Evolutionary conservation across 2,888 invertebrate species (phyloP).

Genomic region (Latrodectus hesperus): DNA sequence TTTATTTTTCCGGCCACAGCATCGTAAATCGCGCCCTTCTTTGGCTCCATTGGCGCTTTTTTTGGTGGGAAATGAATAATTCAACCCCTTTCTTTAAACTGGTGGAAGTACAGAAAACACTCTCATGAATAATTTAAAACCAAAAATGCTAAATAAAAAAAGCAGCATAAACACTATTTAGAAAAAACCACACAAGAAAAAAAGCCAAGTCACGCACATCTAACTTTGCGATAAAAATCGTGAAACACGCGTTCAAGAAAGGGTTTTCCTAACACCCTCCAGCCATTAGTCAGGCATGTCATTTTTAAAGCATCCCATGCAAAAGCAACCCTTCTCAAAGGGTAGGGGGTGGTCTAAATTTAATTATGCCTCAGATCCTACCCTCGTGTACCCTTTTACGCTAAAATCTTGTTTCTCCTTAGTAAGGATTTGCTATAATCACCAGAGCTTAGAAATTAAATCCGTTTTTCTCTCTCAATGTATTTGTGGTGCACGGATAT

Average conservation of each 20-base stretch:
- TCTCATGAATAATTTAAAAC: conserved; percentile 61
- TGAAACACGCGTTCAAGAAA: conserved; percentile 46
- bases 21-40: too few species aligned
- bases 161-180: not conserved
- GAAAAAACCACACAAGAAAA: too few species aligned
- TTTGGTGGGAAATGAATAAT: conserved; percentile 45
- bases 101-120: conserved; percentile 49
- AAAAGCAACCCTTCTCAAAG: not conserved
- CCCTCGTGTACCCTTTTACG: too few species aligned
- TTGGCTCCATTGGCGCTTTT: not conserved
- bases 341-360: conserved; percentile 33
- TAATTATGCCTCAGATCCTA: conserved; percentile 63
- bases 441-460: conserved; percentile 56
- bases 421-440: conserved; percentile 62
- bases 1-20: too few species aligned
- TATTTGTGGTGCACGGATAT: not conserved
- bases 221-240: conserved; percentile 63
- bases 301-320: conserved; percentile 51
- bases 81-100: conserved; percentile 29
- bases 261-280: conserved; percentile 59
- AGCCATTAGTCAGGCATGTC: conserved; percentile 64
- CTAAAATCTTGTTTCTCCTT: not conserved
- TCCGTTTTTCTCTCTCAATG: conserved; percentile 56
- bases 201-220: conserved; percentile 14
- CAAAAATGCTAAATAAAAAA: conserved; percentile 2